Evolutionary conservation across 2,888 invertebrate species (phyloP).

Genomic region (Charanyca ferruginea): DNA sequence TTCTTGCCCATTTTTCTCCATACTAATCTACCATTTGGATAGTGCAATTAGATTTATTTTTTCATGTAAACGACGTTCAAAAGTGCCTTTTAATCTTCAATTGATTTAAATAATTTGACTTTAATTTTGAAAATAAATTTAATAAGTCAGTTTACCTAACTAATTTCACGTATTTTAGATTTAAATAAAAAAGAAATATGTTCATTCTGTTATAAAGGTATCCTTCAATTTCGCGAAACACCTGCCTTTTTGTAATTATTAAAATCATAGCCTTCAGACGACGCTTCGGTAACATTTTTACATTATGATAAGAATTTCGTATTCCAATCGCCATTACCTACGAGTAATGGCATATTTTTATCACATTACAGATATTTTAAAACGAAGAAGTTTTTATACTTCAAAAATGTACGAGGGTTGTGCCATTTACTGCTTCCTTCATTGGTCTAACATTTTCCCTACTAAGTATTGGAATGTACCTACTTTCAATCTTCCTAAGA

Average conservation of each 20-base stretch:
- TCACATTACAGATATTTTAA: background rate
- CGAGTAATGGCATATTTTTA: slow-evolving; percentile 7
- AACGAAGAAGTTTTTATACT: background rate
- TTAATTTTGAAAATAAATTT: too few relatives aligned
- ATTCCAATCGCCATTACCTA: slow-evolving; percentile 21
- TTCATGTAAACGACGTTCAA: too few relatives aligned
- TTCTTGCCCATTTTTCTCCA: too few relatives aligned
- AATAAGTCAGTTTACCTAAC: background rate
- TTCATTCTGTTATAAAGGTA: background rate
- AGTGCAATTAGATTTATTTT: too few relatives aligned
- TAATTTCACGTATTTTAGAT: background rate
- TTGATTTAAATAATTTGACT: too few relatives aligned
- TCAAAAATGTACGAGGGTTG: background rate
- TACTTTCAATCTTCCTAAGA: background rate
- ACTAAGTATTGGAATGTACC: background rate
- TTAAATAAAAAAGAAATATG: background rate
- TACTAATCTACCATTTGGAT: too few relatives aligned
- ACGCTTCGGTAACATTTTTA: background rate
- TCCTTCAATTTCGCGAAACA: background rate
- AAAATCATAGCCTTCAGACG: too few relatives aligned
- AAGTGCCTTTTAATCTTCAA: too few relatives aligned
- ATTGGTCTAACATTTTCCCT: background rate
- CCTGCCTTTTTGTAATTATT: background rate
- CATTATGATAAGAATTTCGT: background rate
- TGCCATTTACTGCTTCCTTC: background rate